Conservation (phyloP, 1,140 invertebrate genomes). For the Elysia chlorotica region DNA sequence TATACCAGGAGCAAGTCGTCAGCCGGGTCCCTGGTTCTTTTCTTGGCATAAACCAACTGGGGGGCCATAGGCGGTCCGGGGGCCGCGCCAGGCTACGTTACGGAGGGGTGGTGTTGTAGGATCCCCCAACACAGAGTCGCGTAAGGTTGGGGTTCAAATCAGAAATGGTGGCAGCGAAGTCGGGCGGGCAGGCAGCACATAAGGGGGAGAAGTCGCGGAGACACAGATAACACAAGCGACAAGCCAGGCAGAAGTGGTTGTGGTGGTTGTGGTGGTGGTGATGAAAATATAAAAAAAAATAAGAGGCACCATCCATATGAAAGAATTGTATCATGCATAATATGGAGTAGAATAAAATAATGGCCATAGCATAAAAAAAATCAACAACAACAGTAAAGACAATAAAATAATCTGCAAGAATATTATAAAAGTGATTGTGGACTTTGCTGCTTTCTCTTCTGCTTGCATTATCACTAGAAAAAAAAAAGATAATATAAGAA, state of each 20-base stretch:
- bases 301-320: constrained; percentile 24
- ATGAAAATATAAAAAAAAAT: constrained; percentile 14
- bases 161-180: neutral
- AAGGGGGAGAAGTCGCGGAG: constrained; percentile 20
- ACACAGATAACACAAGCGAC: constrained; percentile 23
- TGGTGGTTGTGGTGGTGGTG: constrained; percentile 9
- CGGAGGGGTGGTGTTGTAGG: too few species aligned
- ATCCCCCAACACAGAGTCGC: too few species aligned
- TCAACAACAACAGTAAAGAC: too few species aligned
- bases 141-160: too few species aligned
- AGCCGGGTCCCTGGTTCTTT: constrained; percentile 79
- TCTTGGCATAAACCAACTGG: constrained; percentile 81
- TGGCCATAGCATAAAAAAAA: too few species aligned
- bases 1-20: constrained; percentile 89
- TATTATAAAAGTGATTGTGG: too few species aligned
- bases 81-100: too few species aligned
- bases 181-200: too few species aligned
- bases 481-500: too few species aligned
- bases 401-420: too few species aligned
- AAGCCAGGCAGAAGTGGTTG: constrained; percentile 19
- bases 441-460: too few species aligned
- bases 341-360: neutral
- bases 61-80: constrained; percentile 23
- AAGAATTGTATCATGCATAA: constrained; percentile 21
- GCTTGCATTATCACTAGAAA: too few species aligned